Evolutionary conservation across 1,140 invertebrate genomes (phyloP).

Genomic region (Centruroides sculpturatus): DNA sequence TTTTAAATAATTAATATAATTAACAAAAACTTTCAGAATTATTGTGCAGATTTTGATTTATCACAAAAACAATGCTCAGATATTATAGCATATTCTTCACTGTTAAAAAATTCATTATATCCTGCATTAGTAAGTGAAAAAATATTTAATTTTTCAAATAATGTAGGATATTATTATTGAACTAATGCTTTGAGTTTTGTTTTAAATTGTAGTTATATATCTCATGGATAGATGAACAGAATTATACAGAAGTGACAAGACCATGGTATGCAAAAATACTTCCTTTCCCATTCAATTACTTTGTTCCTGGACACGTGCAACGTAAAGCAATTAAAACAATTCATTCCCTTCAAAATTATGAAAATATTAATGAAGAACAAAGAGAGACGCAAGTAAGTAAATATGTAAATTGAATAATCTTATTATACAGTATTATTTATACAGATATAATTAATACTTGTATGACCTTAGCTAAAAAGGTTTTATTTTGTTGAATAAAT

Average conservation of each 20-base stretch:
- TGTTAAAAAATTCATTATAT: slow-evolving; percentile 51
- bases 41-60: slow-evolving; percentile 51
- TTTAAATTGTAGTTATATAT: slow-evolving; percentile 25
- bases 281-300: slow-evolving; percentile 69
- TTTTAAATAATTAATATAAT: neutral
- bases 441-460: too few relatives aligned
- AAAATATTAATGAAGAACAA: slow-evolving; percentile 6
- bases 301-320: slow-evolving; percentile 55
- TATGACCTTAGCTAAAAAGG: too few relatives aligned
- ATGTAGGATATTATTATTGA: neutral
- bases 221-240: slow-evolving; percentile 68
- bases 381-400: slow-evolving; percentile 8
- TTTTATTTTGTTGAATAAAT: too few relatives aligned
- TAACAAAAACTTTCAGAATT: slow-evolving; percentile 40
- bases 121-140: slow-evolving; percentile 39
- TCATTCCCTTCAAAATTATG: slow-evolving; percentile 21
- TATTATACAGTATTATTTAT: slow-evolving; percentile 17
- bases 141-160: slow-evolving; percentile 3
- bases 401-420: neutral
- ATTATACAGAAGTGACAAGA: slow-evolving; percentile 55
- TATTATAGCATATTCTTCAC: slow-evolving; percentile 48
- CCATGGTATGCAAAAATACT: slow-evolving; percentile 64
- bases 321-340: slow-evolving; percentile 42
- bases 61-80: slow-evolving; percentile 49
- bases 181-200: neutral